Base-by-base conservation (phyloP, 2,797 vertebrate genomes). In the Australoheros facetus region DNA sequence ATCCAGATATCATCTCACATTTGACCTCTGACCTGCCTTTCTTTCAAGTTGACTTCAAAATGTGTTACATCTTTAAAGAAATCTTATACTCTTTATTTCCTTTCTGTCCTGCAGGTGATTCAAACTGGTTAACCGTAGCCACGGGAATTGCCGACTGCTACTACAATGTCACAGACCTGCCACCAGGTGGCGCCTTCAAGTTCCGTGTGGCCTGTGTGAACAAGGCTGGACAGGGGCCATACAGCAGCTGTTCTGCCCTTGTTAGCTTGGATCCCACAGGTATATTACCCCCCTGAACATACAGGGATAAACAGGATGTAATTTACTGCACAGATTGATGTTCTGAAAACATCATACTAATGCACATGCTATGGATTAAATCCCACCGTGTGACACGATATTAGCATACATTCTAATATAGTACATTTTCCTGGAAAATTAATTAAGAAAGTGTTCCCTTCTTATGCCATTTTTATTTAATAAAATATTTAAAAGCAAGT, bases 181-280 rank as follows among this genome's bases (percentile, higher is more conserved):
- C 96, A 37, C 7, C 85, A 0, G 91, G 93, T 0, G 88, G 93
- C 32, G 5, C 87, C 0, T 89, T 97, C 55, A 95, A 92, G 84
- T 98, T 99, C 90, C 95, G 97, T 0, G 97, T 99, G 64, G 95
- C 95, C 83, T 99, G 98, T 55, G 94, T 94, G 79, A 99, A 98
- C 90, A 98, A 97, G 78, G 98, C 98, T 0, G 98, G 98, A 53
- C 97, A 98, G 82, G 97, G 98, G 1, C 97, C 97, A 1, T 95
- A 97, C 92, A 99, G 98, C 91, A 96, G 75, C 84, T 86, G 82
- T 51, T 99, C 97, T 0, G 94, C 90, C 80, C 95, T 90, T 14
- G 95, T 98, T 88, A 84, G 90, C 77, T 77, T 99, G 23, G 93
- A 95, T 54, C 77, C 77, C 0, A 32, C 90, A 95, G 97, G 97